Percentiles rank a stretch among this genome's conserved stretches.
phyloP scores from a whole-genome alignment of 2,888 invertebrate species.

The Lasius platythorax region DNA sequence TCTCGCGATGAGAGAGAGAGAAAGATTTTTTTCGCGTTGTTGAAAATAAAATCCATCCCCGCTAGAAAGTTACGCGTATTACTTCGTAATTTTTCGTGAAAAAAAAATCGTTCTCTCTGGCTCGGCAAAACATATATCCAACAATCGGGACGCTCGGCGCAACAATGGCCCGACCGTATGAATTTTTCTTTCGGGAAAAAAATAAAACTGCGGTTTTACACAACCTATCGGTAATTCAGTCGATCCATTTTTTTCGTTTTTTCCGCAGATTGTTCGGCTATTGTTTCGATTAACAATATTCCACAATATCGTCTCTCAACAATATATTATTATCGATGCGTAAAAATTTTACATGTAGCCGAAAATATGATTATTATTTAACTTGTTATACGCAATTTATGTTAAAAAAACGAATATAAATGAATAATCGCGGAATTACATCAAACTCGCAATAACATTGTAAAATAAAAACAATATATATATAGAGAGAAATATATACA shows the following conservation, averaged over 20 bases:
- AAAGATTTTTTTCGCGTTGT: constrained; percentile 32
- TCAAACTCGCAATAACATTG: not conserved
- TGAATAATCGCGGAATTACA: not conserved
- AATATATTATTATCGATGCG: not conserved
- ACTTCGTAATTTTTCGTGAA: constrained; percentile 12
- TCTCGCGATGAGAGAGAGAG: constrained; percentile 34
- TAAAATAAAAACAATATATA: not conserved
- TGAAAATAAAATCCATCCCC: constrained; percentile 4
- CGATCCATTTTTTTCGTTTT: not conserved
- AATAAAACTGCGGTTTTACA: constrained; percentile 6
- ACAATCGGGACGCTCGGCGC: not conserved
- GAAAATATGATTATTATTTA: not conserved
- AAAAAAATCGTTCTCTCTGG: constrained; percentile 2
- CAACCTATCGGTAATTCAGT: not conserved
- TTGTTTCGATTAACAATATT: constrained; percentile 7
- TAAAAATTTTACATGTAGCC: not conserved
- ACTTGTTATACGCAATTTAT: not conserved
- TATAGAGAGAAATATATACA: not conserved
- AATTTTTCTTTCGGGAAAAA: constrained; percentile 9
- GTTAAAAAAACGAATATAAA: not conserved
- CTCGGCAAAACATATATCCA: not conserved
- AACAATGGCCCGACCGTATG: not conserved
- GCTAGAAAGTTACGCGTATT: constrained; percentile 4
- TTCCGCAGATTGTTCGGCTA: not conserved
- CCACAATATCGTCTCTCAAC: not conserved